Conservation (phyloP, 2,888 invertebrate genomes). For the Latrodectus elegans region DNA sequence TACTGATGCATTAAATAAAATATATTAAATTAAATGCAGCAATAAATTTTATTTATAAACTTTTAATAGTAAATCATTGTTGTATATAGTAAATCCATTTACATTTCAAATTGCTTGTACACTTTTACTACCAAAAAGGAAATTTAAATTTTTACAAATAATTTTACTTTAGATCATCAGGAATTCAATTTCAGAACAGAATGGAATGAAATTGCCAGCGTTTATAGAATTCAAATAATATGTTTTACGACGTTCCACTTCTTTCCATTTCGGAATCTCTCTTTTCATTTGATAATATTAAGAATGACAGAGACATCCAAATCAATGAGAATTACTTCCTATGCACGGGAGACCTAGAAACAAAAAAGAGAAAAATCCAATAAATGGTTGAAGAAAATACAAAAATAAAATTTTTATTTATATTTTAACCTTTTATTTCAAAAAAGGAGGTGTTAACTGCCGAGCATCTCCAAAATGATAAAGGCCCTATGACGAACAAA, state of each 20-base stretch:
- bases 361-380: constrained; percentile 17
- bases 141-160: too few species aligned
- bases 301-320: neutral
- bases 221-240: too few species aligned
- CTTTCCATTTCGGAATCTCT: neutral
- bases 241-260: neutral
- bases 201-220: too few species aligned
- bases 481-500: constrained; percentile 8
- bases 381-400: neutral
- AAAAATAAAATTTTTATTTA: constrained; percentile 30
- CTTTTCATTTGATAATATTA: neutral
- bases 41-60: too few species aligned
- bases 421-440: constrained; percentile 25
- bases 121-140: too few species aligned
- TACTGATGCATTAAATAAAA: too few species aligned
- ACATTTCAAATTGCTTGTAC: too few species aligned
- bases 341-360: neutral
- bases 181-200: too few species aligned
- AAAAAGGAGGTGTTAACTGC: constrained; percentile 46
- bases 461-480: constrained; percentile 27
- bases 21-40: too few species aligned
- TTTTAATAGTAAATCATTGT: too few species aligned
- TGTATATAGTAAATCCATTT: too few species aligned
- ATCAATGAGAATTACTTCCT: constrained; percentile 15
- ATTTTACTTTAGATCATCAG: too few species aligned